A percentile compares a stretch with the other conserved stretches of the same genome.
Conservation (phyloP, 2,888 invertebrate species). For the Conus canariensis region DNA sequence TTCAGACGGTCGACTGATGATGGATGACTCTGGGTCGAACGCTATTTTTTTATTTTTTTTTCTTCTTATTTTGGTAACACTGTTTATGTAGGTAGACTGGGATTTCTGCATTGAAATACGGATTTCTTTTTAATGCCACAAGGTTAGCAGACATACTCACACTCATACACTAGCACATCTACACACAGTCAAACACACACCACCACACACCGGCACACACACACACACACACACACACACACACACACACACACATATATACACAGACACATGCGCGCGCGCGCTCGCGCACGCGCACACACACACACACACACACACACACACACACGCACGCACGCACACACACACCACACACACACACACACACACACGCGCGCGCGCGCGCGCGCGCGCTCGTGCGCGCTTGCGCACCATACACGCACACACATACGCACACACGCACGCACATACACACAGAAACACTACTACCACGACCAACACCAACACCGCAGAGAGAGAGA, state of each 20-base stretch:
- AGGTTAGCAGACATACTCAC: not conserved
- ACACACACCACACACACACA: not conserved
- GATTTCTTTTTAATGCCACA: too few species aligned
- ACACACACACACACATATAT: not conserved
- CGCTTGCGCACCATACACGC: not conserved
- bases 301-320: conserved; percentile 17
- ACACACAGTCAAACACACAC: not conserved
- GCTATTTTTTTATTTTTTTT: too few species aligned
- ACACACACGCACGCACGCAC: not conserved
- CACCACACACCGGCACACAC: not conserved
- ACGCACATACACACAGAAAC: not conserved
- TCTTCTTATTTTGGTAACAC: too few species aligned
- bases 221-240: conserved; percentile 28
- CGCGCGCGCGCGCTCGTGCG: too few species aligned
- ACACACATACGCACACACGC: not conserved
- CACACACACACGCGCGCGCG: not conserved
- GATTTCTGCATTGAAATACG: too few species aligned
- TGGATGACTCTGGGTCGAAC: too few species aligned
- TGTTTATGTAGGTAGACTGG: too few species aligned
- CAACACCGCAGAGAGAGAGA: too few species aligned
- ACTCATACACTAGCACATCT: not conserved
- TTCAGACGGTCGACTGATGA: too few species aligned
- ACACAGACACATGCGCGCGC: not conserved
- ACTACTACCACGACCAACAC: not conserved
- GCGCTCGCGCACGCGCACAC: not conserved